Percentiles rank a stretch among this genome's conserved stretches.
These are phyloP conservation scores for Dryocosmus kuriphilus DNA, from an alignment of 2,888 invertebrate species.

Conservation along the genomic window DNA sequence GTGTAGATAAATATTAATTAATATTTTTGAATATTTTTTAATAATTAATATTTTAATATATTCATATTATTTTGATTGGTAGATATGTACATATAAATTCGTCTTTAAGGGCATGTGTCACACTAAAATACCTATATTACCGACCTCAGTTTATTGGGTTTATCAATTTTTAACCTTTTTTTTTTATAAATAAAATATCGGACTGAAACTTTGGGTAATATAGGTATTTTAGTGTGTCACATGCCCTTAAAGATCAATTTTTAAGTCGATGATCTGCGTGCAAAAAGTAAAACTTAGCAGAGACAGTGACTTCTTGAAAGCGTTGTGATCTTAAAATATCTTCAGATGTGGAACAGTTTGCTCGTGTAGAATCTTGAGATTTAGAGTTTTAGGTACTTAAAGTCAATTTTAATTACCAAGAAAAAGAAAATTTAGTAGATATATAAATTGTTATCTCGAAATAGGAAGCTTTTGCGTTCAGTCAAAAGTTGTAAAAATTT, in stretches of 20 bases:
- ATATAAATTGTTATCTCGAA: not conserved
- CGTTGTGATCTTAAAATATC: slow-evolving; percentile 38
- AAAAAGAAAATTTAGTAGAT: not conserved
- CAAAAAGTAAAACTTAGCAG: slow-evolving; percentile 18
- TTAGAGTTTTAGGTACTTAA: not conserved
- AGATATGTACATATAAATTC: not conserved
- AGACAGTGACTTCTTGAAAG: slow-evolving; percentile 37
- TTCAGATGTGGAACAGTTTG: slow-evolving; percentile 36
- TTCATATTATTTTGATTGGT: not conserved
- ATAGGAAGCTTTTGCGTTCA: not conserved
- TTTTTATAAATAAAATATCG: no score
- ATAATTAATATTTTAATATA: not conserved
- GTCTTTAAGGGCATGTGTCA: no score
- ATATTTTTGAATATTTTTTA: not conserved
- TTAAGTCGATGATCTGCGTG: not conserved
- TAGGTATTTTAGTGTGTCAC: no score
- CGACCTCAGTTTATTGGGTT: no score
- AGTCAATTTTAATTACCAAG: not conserved
- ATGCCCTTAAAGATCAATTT: not conserved
- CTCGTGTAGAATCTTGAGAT: slow-evolving; percentile 33
- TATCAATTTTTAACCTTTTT: no score
- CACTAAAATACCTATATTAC: no score
- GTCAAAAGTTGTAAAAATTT: not conserved
- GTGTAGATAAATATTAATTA: not conserved
- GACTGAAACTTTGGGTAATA: no score